Conservation (phyloP, 1,140 invertebrate genomes). For the Gerris buenoi region DNA sequence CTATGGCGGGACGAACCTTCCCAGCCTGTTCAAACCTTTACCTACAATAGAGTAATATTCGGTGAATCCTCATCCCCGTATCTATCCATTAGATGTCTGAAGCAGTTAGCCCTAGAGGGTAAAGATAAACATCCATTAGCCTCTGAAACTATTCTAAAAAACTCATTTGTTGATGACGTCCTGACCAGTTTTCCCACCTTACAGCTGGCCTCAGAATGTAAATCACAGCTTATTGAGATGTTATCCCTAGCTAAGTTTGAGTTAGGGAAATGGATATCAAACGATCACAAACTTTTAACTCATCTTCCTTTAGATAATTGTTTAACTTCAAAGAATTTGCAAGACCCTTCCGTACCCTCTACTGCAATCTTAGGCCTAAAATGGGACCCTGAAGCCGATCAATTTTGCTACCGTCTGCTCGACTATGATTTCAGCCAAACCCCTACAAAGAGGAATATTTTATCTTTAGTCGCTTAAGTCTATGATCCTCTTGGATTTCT, state of each 20-base stretch:
- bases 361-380: not conserved
- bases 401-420: not conserved
- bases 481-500: not conserved
- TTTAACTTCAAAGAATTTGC: not conserved
- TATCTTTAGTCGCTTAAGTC: not conserved
- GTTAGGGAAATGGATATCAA: not conserved
- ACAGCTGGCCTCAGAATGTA: not conserved
- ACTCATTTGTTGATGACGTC: not conserved
- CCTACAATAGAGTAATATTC: not conserved
- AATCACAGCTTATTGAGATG: not conserved
- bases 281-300: not conserved
- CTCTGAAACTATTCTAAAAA: not conserved
- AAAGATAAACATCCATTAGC: not conserved
- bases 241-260: not conserved
- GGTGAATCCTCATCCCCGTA: not conserved
- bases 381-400: not conserved
- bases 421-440: not conserved
- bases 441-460: not conserved
- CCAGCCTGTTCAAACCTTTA: not conserved
- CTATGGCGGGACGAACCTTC: not conserved
- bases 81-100: not conserved
- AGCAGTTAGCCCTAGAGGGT: not conserved
- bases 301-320: not conserved
- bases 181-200: not conserved
- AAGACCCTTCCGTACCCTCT: not conserved